These are phyloP conservation scores for Sarcophaga carnaria DNA, from an alignment of 2,888 invertebrate genomes.

Conservation along the genomic window DNA sequence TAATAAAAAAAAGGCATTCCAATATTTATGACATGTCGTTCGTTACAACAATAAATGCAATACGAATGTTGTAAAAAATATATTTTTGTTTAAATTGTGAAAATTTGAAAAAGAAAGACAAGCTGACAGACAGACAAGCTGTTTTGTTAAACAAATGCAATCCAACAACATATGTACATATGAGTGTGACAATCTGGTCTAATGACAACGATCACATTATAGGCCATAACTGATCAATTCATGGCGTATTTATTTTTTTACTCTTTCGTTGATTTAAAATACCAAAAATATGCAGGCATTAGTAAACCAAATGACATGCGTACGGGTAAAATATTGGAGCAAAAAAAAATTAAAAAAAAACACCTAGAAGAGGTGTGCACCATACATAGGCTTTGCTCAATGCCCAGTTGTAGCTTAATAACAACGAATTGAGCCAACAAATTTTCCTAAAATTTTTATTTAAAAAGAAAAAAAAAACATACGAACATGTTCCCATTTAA, in stretches of 20 bases:
- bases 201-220: constrained; percentile 47
- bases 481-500: constrained; percentile 59
- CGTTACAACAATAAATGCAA: background rate
- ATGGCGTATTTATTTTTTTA: background rate
- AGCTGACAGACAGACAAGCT: background rate
- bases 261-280: background rate
- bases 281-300: constrained; percentile 2
- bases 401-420: background rate
- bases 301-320: constrained; percentile 11
- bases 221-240: constrained; percentile 40
- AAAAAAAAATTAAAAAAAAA: background rate
- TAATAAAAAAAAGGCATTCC: background rate
- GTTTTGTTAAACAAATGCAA: background rate
- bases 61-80: background rate
- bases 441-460: background rate
- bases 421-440: background rate
- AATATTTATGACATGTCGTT: background rate
- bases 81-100: background rate
- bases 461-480: constrained; percentile 4
- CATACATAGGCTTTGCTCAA: background rate
- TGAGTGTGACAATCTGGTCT: constrained; percentile 19
- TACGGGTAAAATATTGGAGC: background rate
- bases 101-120: background rate
- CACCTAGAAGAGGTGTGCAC: constrained; percentile 39
- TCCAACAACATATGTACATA: background rate